phyloP scores from a whole-genome alignment of 2,113 vertebrate genomes.

The Hemichromis elongatus region DNA sequence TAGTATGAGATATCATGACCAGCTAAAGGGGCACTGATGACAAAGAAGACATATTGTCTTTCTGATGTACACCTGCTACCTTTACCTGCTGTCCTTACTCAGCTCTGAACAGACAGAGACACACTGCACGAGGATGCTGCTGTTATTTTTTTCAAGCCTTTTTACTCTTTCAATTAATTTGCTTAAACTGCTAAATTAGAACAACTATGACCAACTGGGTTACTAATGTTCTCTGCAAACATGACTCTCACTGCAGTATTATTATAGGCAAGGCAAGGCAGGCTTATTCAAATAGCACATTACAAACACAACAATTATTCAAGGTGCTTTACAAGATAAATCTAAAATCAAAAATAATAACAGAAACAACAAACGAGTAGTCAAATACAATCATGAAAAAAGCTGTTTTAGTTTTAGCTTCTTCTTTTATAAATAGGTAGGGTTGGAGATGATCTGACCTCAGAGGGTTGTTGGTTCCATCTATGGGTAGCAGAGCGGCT shows the following conservation, averaged over 20 bases:
- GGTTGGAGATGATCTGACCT: neutral
- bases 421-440: neutral
- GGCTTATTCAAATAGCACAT: neutral
- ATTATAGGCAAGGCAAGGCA: neutral
- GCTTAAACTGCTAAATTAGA: neutral
- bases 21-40: neutral
- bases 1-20: neutral
- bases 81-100: neutral
- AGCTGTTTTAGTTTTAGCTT: neutral
- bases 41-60: neutral
- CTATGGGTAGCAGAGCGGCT: neutral
- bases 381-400: neutral
- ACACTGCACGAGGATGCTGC: neutral
- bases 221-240: neutral
- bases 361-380: neutral
- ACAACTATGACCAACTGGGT: neutral
- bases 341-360: neutral
- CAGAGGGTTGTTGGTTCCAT: neutral
- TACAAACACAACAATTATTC: neutral
- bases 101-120: neutral
- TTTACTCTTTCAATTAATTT: neutral
- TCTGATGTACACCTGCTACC: neutral
- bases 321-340: neutral
- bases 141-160: neutral
- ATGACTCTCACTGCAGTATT: neutral